Percentiles rank a stretch among this genome's conserved stretches.
Evolutionary conservation across 2,888 invertebrate species (phyloP).

Genomic region (Capitulum mitella): DNA sequence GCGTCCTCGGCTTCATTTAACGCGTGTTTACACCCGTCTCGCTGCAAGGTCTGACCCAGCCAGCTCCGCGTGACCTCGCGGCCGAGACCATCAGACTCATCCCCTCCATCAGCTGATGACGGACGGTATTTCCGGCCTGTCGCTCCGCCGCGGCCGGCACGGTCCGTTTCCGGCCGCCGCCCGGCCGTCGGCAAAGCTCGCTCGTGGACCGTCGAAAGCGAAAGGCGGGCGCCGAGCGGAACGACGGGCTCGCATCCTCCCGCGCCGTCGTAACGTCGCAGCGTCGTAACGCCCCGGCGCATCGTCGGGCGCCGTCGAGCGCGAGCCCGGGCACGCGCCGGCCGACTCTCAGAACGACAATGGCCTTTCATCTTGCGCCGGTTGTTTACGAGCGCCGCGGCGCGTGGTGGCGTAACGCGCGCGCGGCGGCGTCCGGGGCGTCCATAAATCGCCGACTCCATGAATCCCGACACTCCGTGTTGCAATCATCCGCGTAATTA

Average conservation of each 20-base stretch:
- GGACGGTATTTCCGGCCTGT: too few relatives aligned
- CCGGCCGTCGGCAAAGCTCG: not conserved
- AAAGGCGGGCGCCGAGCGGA: not conserved
- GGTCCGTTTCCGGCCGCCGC: not conserved
- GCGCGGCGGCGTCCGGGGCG: not conserved
- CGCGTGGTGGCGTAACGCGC: not conserved
- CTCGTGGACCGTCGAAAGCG: not conserved
- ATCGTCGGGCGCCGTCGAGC: not conserved
- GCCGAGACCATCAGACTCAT: too few relatives aligned
- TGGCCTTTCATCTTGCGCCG: not conserved
- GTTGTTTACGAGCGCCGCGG: not conserved
- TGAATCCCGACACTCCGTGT: constrained; percentile 15
- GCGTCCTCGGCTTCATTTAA: not conserved
- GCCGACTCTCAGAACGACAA: not conserved
- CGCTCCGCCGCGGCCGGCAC: too few relatives aligned
- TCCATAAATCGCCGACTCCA: not conserved
- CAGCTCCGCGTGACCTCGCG: too few relatives aligned
- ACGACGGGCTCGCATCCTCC: not conserved
- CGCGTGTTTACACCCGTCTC: not conserved
- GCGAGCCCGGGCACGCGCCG: not conserved
- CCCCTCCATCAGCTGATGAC: too few relatives aligned
- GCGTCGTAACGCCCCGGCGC: not conserved
- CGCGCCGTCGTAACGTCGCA: not conserved
- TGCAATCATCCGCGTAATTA: constrained; percentile 14
- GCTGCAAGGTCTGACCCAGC: too few relatives aligned